Evolutionary conservation across 1,140 invertebrate species (phyloP).

Genomic region (Luehdorfia chinensis): DNA sequence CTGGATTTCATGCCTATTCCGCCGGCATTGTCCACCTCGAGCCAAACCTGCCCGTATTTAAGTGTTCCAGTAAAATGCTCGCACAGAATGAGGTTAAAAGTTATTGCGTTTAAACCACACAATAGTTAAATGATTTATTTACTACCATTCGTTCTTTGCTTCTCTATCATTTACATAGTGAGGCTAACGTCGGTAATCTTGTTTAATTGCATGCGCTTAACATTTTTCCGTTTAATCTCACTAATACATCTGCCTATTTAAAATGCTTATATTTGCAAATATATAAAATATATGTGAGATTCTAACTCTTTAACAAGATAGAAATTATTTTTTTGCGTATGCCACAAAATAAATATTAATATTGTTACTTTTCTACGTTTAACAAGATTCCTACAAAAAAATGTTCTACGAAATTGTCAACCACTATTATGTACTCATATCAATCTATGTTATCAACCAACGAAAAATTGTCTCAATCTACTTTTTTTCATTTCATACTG

Average conservation of each 20-base stretch:
- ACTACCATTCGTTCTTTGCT: constrained; percentile 1
- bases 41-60: constrained; percentile 62
- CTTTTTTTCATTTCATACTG: too few relatives aligned
- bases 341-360: too few relatives aligned
- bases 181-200: constrained; percentile 10
- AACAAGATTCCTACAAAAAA: too few relatives aligned
- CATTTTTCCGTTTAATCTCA: constrained; percentile 5
- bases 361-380: too few relatives aligned
- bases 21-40: constrained; percentile 44
- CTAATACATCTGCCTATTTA: constrained; percentile 1
- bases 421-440: too few relatives aligned
- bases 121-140: constrained; percentile 48
- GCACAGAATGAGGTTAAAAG: constrained; percentile 47
- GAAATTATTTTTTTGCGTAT: too few relatives aligned
- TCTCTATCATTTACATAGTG: constrained; percentile 13
- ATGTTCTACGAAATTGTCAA: too few relatives aligned
- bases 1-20: constrained; percentile 9
- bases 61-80: constrained; percentile 42
- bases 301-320: too few relatives aligned
- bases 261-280: not conserved
- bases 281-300: not conserved
- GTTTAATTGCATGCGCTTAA: constrained; percentile 10
- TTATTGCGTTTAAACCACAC: constrained; percentile 30
- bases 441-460: too few relatives aligned
- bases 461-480: too few relatives aligned